Evolutionary conservation across 2,888 invertebrate genomes (phyloP).

Genomic region (Flabesymbios commensalis): DNA sequence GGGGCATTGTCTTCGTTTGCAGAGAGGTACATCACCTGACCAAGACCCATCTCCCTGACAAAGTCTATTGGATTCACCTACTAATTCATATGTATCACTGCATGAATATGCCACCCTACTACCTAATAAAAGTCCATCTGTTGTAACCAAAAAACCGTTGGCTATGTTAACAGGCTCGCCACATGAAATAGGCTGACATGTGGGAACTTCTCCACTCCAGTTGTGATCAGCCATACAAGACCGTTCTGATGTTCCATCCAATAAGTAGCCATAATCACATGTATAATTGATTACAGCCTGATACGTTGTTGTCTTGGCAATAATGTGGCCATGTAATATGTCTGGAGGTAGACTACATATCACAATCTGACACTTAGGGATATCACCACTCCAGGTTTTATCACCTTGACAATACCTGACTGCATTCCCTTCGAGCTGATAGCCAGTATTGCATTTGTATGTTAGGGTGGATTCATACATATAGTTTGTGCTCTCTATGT

Average conservation of each 20-base stretch:
- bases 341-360: conserved; percentile 4
- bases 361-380: conserved; percentile 13
- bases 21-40: conserved; percentile 38
- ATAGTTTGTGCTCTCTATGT: background rate
- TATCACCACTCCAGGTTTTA: conserved; percentile 16
- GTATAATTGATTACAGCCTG: conserved; percentile 14
- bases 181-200: conserved; percentile 51
- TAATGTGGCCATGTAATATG: conserved; percentile 21
- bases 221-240: conserved; percentile 14
- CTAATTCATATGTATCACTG: conserved; percentile 30
- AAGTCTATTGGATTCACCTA: conserved; percentile 32
- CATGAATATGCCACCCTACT: conserved; percentile 19
- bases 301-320: conserved; percentile 9
- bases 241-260: conserved; percentile 13
- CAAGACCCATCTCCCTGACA: conserved; percentile 43
- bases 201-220: conserved; percentile 22
- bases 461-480: background rate
- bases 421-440: conserved; percentile 34
- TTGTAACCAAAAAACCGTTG: conserved; percentile 6
- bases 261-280: conserved; percentile 41
- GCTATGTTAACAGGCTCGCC: conserved; percentile 39
- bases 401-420: conserved; percentile 7
- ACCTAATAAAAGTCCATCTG: conserved; percentile 4
- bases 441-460: conserved; percentile 40
- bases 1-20: conserved; percentile 35